Evolutionary conservation across 2,888 invertebrate genomes (phyloP), one percentile per base, ranked within the genome.

Genomic region (Eutolmus rufibarbis): DNA sequence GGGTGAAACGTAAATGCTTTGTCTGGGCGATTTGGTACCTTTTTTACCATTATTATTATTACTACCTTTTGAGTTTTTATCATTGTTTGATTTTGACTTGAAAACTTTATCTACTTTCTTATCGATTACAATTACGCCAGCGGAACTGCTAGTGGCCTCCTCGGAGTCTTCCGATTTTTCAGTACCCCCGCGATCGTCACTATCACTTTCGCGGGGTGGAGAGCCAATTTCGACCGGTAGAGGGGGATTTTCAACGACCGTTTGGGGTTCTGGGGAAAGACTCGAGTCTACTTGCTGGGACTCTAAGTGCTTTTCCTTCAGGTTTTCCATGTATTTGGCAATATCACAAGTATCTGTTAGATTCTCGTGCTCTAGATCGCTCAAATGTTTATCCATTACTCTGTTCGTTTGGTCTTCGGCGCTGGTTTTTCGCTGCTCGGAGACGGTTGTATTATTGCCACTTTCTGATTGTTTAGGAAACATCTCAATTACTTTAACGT

Each of bases 1-100:
- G 0, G 93, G 92, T 0, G 95, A 95, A 87, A 94, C 94, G 89
- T 94, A 94, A 40, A 94, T 94, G 79, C 94, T 94, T 88, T 94
- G 94, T 8, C 94, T 93, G 14, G 94, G 94, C 2, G 94, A 94
- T 87, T 91, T 90, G 51, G 89, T 90, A 5, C 89, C 88, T 87
- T 91, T 92, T 86, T 89, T 89, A 87, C 28, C 28, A 1, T 90
- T 89, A 46, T 89, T 89, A 51, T 89, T 89, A 76, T 88, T 88
- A 51, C 86, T 88, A 51, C 86, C 74, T 74, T 84, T 84, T 31
- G 46, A 23, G 51, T 76, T 86, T 37, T 88, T 88, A 74, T 90
- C 90, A 74, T 89, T 89, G 37, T 89, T 89, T 77, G 91, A 90
- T 88, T 92, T 92, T 3, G 92, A 91, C 88, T 92, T 93, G 87